Evolutionary conservation across 2,113 vertebrate genomes (phyloP).

Genomic region (Craseonycteris thonglongyai): DNA sequence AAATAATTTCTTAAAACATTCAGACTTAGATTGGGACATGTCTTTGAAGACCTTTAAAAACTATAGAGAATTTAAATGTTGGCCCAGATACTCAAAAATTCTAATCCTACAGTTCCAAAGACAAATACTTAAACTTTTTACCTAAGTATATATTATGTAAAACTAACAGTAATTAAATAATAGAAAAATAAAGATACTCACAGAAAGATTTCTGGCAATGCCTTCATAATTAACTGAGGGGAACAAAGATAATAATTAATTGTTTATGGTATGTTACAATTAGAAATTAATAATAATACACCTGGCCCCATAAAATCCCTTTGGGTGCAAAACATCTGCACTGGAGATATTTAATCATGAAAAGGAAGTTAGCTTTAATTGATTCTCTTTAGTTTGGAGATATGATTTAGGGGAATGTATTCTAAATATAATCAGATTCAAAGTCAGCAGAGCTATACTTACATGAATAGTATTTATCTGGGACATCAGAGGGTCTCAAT

Average conservation of each 20-base stretch:
- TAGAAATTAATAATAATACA: background rate
- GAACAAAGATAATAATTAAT: constrained; percentile 74
- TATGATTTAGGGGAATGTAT: background rate
- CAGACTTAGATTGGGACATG: background rate
- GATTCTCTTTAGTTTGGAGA: background rate
- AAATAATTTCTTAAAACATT: background rate
- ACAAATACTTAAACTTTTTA: background rate
- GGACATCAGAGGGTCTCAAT: constrained; percentile 83
- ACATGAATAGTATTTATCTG: constrained; percentile 92
- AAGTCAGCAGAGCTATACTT: constrained; percentile 73
- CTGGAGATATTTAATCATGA: background rate
- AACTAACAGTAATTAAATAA: background rate
- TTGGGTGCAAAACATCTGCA: background rate
- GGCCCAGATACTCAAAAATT: constrained; percentile 15
- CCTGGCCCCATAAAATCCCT: background rate
- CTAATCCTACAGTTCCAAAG: background rate
- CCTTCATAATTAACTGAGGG: constrained; percentile 91
- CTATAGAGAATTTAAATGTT: background rate
- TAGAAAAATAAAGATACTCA: constrained; percentile 80
- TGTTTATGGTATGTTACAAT: background rate
- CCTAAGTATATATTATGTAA: background rate
- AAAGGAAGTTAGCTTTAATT: background rate
- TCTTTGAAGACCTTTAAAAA: constrained; percentile 3
- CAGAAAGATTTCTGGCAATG: constrained; percentile 91
- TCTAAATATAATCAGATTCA: background rate